These are phyloP conservation scores for Eueides isabella DNA, from an alignment of 1,140 invertebrate species.

Conservation along the genomic window DNA sequence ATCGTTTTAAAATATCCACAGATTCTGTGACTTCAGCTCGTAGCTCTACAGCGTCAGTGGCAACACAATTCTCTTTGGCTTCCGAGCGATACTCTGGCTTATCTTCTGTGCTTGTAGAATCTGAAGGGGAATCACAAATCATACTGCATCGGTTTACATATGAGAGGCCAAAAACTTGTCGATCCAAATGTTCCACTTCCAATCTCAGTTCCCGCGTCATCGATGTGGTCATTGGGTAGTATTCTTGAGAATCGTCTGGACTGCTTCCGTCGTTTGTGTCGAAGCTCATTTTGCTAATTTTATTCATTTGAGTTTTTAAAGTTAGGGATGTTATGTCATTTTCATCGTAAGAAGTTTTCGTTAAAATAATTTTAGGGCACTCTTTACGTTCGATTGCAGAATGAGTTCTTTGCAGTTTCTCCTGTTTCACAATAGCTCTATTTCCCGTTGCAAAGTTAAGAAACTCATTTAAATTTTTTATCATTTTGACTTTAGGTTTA, in stretches of 20 bases:
- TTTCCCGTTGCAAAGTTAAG: conserved; percentile 88
- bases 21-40: conserved; percentile 51
- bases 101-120: conserved; percentile 71
- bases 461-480: conserved; percentile 93
- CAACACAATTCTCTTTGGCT: conserved; percentile 44
- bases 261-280: conserved; percentile 84
- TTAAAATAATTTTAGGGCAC: conserved; percentile 66
- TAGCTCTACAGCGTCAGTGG: conserved; percentile 48
- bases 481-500: conserved; percentile 83
- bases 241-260: conserved; percentile 90
- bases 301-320: conserved; percentile 46
- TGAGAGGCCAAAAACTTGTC: conserved; percentile 87
- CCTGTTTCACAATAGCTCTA: conserved; percentile 75
- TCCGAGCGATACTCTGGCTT: conserved; percentile 69
- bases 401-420: conserved; percentile 64
- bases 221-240: conserved; percentile 93
- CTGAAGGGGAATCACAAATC: conserved; percentile 71
- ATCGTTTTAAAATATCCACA: conserved; percentile 60
- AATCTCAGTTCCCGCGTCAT: conserved; percentile 91
- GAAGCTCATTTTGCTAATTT: conserved; percentile 53
- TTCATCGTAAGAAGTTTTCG: conserved; percentile 64
- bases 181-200: conserved; percentile 91
- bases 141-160: conserved; percentile 67
- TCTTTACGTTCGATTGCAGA: conserved; percentile 62
- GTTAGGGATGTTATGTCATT: conserved; percentile 66